Base-by-base conservation (phyloP, 2,797 vertebrate species). In the Cirrhinus mrigala region DNA sequence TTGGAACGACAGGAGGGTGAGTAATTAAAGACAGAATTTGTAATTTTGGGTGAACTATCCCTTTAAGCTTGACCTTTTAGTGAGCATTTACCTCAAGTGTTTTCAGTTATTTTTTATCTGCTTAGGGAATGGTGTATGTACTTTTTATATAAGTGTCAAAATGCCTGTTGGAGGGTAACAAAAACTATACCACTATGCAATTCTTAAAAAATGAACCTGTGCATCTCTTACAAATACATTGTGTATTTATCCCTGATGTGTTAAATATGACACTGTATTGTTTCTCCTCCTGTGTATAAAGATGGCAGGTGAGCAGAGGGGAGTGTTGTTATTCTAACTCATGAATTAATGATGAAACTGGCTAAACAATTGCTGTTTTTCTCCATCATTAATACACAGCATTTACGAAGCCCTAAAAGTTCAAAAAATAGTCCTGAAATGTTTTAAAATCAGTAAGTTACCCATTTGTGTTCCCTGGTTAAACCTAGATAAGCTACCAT, bases 171-270 rank as follows among this genome's bases (percentile, higher is more conserved):
- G 3, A 69, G 79, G 27, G 46, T 22, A 24, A 48, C 20, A 69
- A 40, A 54, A 56, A 40, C 14, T 37, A 37, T 18, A 70, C 44
- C 12, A 3, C 44, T 14, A 22, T 66, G 56, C 68, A 58, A 12
- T 50, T 69, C 75, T 82, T 44, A 6, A 22, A 60, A 44, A 82
- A 24, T 18, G 15, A 68, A 66, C 46, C 56, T 64, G 20, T 79
- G 16, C 33, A n/a, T 74, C 69, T 75, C 48, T 83, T 15, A 73
- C n/a, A 69, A 69, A 48, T 50, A 33, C 85, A 77, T 69, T 85
- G 15, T 89, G 89, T 80, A 83, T 88, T 86, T 87, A 50, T 66
- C 56, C 71, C 74, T 74, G 66, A 85, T 78, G 58, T 86, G 68
- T 71, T 73, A 74, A 83, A 83, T 52, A 76, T 6, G 62, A 68